Evolutionary conservation across 2,888 invertebrate genomes (phyloP), one percentile per base, ranked within the genome.

Genomic region (Xanthorhoe designata): DNA sequence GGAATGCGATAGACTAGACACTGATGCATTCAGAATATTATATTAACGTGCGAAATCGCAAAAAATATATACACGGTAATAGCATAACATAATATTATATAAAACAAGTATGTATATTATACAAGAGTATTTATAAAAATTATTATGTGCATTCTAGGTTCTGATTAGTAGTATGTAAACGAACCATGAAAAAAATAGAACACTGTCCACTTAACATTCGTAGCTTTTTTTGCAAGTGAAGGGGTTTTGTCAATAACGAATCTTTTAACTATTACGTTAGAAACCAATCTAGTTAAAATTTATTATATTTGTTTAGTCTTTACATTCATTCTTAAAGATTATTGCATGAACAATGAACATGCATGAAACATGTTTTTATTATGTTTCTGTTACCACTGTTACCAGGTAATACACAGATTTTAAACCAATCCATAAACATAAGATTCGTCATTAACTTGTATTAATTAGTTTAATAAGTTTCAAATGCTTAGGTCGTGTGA

Each of bases 151-250:
- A 80, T 70, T 47, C 54, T 69, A 76, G 86, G 85, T 85, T 86
- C 84, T 52, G 81, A 75, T 82, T 83, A 81, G 86, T 82, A 80
- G 58, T 69, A 82, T 61, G 74, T 82, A 83, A 79, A 83, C 72
- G 83, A 88, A 86, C 84, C 86, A 66, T 63, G 55, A 69, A 68
- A 69, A 79, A 73, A 69, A 75, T 72, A 72, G 76, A 78, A 88
- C 91, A 92, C 90, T 91, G 90, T 88, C 86, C 91, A 92, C 91
- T 84, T 83, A 90, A 91, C 90, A 91, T 92, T 91, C 91, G 82
- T 91, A 92, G 91, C 89, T 75, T 68, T 74, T 24, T 75, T 74
- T 76, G 74, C 35, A 53, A 63, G 45, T 58, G 72, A 69, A 65
- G 50, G 59, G 38, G n/a, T n/a, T 45, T 58, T 68, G 60, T 65